phyloP scores from a whole-genome alignment of 53 echinoderm and acorn worm genomes.

The Holothuria scabra region DNA sequence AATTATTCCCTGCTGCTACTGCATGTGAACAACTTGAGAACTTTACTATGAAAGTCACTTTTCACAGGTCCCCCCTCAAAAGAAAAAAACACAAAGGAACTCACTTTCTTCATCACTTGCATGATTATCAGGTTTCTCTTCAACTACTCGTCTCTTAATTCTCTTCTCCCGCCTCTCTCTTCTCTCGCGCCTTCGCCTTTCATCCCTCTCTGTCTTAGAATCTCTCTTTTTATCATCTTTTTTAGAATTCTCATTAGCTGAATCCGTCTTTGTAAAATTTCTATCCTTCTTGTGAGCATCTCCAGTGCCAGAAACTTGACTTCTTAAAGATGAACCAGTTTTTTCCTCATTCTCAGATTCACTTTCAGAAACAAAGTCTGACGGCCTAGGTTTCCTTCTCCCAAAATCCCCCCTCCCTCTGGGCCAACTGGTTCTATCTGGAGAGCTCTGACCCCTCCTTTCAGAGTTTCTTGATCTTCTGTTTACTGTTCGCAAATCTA shows the following conservation, averaged over 20 bases:
- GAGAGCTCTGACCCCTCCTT: neutral
- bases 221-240: slow-evolving; percentile 43
- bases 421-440: neutral
- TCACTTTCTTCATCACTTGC: slow-evolving; percentile 43
- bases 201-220: slow-evolving; percentile 20
- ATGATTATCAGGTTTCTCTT: slow-evolving; percentile 33
- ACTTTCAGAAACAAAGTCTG: slow-evolving; percentile 61
- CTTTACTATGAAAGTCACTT: too few relatives aligned
- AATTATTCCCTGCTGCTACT: too few relatives aligned
- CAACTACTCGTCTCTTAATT: slow-evolving; percentile 30
- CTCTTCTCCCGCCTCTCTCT: slow-evolving; percentile 37
- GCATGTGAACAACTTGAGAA: too few relatives aligned
- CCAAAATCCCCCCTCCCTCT: neutral
- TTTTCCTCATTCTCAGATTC: slow-evolving; percentile 69
- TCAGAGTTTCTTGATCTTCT: slow-evolving; percentile 18
- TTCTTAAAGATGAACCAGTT: neutral
- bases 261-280: neutral
- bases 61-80: neutral
- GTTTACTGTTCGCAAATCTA: slow-evolving; percentile 23
- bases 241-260: slow-evolving; percentile 2
- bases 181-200: slow-evolving; percentile 37
- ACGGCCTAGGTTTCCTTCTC: slow-evolving; percentile 24
- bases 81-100: neutral
- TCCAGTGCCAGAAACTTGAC: slow-evolving; percentile 15
- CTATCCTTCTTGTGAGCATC: slow-evolving; percentile 4